Evolutionary conservation across 2,797 vertebrate genomes (phyloP).

Genomic region (Etheostoma nigrum): DNA sequence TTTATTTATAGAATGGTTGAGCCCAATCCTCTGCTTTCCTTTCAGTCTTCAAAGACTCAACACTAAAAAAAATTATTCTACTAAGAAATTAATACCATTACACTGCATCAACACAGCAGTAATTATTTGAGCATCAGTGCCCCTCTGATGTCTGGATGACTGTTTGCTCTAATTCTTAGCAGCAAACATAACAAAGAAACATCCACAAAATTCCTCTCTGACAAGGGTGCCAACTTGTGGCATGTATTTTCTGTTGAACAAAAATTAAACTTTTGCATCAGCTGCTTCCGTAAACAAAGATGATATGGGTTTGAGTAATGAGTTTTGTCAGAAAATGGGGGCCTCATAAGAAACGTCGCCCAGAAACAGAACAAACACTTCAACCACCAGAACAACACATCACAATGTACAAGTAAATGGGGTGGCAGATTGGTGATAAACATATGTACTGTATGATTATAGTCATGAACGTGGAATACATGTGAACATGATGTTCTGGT

Average conservation of each 20-base stretch:
- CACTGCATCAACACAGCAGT: not conserved
- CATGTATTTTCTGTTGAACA: not conserved
- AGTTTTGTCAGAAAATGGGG: conserved; percentile 4
- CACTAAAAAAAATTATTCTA: not conserved
- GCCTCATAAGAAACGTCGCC: conserved; percentile 8
- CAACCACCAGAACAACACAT: conserved; percentile 34
- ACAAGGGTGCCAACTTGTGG: conserved; percentile 6
- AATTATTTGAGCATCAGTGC: conserved; percentile 2
- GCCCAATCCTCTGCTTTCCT: conserved; percentile 18
- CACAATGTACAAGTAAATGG: conserved; percentile 34
- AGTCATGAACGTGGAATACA: conserved; percentile 41
- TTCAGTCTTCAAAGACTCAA: conserved; percentile 7
- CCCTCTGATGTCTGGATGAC: not conserved
- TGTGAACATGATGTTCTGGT: conserved; percentile 18
- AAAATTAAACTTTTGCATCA: not conserved
- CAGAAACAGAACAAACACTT: conserved; percentile 35
- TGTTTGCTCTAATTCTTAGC: not conserved
- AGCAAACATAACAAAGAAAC: not conserved
- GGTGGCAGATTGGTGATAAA: conserved; percentile 42
- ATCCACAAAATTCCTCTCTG: conserved; percentile 6
- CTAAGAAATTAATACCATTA: not conserved
- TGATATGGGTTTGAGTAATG: conserved; percentile 10
- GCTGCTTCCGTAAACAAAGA: conserved; percentile 30
- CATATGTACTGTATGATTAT: conserved; percentile 41
- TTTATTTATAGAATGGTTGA: not conserved